Evolutionary conservation across 92 coral and sea anemone species (phyloP).

Genomic region (Epizoanthus rinbou): DNA sequence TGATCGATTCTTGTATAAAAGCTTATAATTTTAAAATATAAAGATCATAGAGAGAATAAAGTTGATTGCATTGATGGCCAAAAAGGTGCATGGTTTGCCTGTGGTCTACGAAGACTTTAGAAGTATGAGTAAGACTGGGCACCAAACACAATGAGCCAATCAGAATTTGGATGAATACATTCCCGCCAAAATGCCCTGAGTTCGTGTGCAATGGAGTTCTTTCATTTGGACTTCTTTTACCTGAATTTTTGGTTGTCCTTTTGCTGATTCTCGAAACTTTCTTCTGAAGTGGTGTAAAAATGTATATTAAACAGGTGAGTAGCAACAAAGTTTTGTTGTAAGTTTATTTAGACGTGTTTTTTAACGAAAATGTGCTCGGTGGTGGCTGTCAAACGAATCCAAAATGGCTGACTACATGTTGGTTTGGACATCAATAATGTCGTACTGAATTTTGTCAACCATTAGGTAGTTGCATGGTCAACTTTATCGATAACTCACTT

Average conservation of each 20-base stretch:
- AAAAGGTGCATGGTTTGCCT: not conserved
- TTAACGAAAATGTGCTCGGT: not conserved
- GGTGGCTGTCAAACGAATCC: slow-evolving; percentile 30
- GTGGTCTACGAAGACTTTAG: not conserved
- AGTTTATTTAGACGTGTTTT: not conserved
- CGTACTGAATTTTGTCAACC: not conserved
- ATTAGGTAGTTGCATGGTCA: too few relatives aligned
- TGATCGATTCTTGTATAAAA: too few relatives aligned
- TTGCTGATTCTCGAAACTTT: slow-evolving; percentile 30
- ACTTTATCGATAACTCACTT: too few relatives aligned
- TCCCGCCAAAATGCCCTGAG: slow-evolving; percentile 70
- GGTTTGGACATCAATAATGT: not conserved
- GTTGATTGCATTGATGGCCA: too few relatives aligned
- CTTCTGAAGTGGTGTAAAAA: slow-evolving; percentile 39
- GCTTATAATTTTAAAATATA: too few relatives aligned
- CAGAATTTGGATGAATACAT: slow-evolving; percentile 43
- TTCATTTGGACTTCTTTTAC: not conserved
- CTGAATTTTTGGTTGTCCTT: not conserved
- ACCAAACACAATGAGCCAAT: slow-evolving; percentile 45
- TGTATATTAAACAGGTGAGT: slow-evolving; percentile 93
- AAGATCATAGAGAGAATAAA: too few relatives aligned
- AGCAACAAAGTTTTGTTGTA: not conserved
- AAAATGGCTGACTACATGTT: slow-evolving; percentile 37
- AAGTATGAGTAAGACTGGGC: slow-evolving; percentile 20
- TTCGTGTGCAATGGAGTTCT: slow-evolving; percentile 43